Conservation (phyloP, 2,797 vertebrate species). For the Muscicapa comitata region DNA sequence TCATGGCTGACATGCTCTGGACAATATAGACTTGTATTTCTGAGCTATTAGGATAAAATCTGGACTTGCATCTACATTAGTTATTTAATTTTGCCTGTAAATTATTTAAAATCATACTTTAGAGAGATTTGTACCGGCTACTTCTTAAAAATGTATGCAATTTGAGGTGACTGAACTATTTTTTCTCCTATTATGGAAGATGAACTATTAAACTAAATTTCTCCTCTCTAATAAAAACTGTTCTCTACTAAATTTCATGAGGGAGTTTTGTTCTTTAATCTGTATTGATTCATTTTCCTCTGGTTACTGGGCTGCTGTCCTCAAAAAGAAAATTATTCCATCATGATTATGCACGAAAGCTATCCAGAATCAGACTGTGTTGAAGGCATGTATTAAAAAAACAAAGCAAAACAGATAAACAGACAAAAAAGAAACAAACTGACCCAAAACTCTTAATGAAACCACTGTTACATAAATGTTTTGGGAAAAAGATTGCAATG, state of each 20-base stretch:
- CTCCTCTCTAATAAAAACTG: neutral
- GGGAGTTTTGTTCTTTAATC: neutral
- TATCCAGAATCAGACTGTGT: neutral
- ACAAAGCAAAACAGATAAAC: neutral
- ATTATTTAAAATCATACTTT: neutral
- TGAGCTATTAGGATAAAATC: neutral
- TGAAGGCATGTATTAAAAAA: neutral
- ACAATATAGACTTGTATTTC: neutral
- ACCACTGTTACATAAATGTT: neutral
- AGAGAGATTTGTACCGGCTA: neutral
- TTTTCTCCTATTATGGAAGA: neutral
- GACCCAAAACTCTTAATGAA: fast-evolving
- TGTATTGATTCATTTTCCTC: neutral
- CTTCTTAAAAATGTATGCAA: neutral
- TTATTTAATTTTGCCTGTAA: neutral
- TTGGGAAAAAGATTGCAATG: neutral
- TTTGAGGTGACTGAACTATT: neutral
- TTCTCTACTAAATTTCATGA: neutral
- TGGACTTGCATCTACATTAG: neutral
- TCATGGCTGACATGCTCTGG: neutral
- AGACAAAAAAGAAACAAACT: neutral
- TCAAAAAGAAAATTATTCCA: neutral
- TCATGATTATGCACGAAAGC: neutral
- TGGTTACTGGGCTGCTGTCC: neutral
- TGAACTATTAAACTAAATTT: neutral